phyloP scores from a whole-genome alignment of 2,113 vertebrate species.

The Rhadina sibilatrix region DNA sequence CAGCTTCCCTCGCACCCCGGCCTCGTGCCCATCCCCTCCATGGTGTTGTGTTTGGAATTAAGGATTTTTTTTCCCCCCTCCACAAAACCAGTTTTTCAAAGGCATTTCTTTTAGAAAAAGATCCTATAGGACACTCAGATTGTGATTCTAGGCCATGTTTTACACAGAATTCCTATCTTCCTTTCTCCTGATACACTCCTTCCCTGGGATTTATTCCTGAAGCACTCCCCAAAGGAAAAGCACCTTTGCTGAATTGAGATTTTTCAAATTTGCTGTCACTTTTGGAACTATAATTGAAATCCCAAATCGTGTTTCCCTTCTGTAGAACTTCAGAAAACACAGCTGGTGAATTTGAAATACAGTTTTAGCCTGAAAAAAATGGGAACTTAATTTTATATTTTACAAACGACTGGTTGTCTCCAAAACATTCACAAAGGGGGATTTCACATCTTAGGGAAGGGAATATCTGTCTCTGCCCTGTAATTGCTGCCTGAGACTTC shows the following conservation, averaged over 20 bases:
- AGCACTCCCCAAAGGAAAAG: background rate
- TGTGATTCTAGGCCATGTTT: constrained; percentile 1
- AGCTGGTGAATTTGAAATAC: background rate
- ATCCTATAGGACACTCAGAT: background rate
- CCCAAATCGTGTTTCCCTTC: background rate
- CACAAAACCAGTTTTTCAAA: constrained; percentile 35
- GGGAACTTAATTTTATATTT: background rate
- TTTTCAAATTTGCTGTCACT: constrained; percentile 11
- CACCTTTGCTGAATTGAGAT: background rate
- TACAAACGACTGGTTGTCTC: background rate
- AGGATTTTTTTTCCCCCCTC: background rate
- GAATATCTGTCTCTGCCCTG: background rate
- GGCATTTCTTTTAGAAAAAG: constrained; percentile 5
- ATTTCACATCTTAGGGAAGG: background rate
- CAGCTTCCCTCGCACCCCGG: background rate
- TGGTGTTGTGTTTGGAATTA: background rate
- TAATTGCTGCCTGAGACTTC: background rate
- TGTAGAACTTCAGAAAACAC: background rate
- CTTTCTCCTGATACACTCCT: background rate
- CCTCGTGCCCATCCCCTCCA: background rate
- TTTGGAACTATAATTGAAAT: background rate
- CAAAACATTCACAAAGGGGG: background rate
- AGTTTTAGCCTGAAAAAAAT: background rate
- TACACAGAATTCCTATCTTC: constrained; percentile 9
- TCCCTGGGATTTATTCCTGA: background rate